phyloP scores from a whole-genome alignment of 2,888 invertebrate species.

The Caenorhabditis plicata region DNA sequence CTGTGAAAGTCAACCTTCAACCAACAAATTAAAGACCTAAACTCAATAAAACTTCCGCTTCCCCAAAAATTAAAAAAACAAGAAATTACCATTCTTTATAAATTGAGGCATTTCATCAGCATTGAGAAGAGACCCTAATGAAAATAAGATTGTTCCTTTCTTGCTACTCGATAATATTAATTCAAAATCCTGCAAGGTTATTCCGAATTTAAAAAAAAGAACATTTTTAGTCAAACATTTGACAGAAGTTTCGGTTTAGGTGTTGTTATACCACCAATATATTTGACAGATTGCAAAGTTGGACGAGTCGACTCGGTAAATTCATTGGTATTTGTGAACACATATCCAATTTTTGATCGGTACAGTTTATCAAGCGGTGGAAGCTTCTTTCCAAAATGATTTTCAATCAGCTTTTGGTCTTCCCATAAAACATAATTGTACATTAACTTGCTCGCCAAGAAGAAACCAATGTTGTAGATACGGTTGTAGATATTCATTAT shows the following conservation, averaged over 20 bases:
- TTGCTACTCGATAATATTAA: slow-evolving; percentile 1
- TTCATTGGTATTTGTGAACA: slow-evolving; percentile 30
- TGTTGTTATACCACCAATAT: slow-evolving; percentile 24
- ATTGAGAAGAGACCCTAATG: slow-evolving; percentile 24
- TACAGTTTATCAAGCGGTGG: slow-evolving; percentile 10
- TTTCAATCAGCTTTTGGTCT: slow-evolving; percentile 1
- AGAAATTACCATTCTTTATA: slow-evolving; percentile 10
- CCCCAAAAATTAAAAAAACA: too few species aligned
- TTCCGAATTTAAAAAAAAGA: neutral
- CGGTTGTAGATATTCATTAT: slow-evolving; percentile 15
- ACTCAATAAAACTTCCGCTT: too few species aligned
- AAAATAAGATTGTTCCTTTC: slow-evolving; percentile 21
- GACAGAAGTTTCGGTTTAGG: slow-evolving; percentile 3
- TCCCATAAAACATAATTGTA: neutral
- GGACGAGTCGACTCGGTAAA: slow-evolving; percentile 29
- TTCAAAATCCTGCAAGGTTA: slow-evolving; percentile 16
- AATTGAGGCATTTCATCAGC: slow-evolving; percentile 18
- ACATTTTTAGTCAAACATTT: neutral
- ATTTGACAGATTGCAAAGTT: slow-evolving; percentile 10
- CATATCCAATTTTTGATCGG: slow-evolving; percentile 18
- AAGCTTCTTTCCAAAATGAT: slow-evolving; percentile 1
- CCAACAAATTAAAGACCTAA: too few species aligned
- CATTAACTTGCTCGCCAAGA: slow-evolving; percentile 13
- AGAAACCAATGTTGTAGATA: slow-evolving; percentile 18
- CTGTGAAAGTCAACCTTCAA: too few species aligned